phyloP scores from a whole-genome alignment of 1,140 invertebrate genomes.

The Liolophura sinensis region DNA sequence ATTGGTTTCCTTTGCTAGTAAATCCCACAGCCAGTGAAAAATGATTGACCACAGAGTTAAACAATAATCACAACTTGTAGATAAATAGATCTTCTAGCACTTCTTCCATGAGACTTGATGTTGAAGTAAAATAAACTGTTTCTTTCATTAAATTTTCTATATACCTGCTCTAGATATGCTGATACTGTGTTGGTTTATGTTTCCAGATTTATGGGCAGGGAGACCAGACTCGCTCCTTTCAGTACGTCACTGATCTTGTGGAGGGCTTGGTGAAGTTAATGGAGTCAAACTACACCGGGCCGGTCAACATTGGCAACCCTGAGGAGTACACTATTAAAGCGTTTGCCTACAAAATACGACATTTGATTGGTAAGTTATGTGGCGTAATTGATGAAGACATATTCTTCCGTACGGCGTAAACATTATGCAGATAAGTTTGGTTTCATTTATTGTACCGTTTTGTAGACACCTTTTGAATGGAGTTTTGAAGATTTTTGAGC shows the following conservation, averaged over 20 bases:
- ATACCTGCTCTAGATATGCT: background rate
- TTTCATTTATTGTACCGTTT: no score
- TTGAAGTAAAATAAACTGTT: no score
- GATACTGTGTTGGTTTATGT: slow-evolving; percentile 3
- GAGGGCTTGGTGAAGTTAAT: slow-evolving; percentile 92
- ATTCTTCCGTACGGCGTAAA: background rate
- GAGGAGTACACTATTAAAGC: slow-evolving; percentile 96
- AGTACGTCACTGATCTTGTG: slow-evolving; percentile 96
- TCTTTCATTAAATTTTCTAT: no score
- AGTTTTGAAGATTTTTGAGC: no score
- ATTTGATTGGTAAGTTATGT: slow-evolving; percentile 61
- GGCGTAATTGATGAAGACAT: background rate
- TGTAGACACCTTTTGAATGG: no score
- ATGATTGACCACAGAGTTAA: no score
- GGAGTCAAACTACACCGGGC: slow-evolving; percentile 90
- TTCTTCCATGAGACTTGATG: no score
- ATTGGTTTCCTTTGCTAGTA: no score
- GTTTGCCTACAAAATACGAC: slow-evolving; percentile 91
- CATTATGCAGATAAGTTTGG: no score
- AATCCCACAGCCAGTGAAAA: no score
- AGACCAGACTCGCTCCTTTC: slow-evolving; percentile 96
- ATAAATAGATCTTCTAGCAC: no score
- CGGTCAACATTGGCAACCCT: slow-evolving; percentile 97
- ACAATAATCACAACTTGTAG: no score
- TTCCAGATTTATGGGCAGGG: slow-evolving; percentile 89